Evolutionary conservation across 2,888 invertebrate species (phyloP).

Genomic region (Lochmaea crataegi): DNA sequence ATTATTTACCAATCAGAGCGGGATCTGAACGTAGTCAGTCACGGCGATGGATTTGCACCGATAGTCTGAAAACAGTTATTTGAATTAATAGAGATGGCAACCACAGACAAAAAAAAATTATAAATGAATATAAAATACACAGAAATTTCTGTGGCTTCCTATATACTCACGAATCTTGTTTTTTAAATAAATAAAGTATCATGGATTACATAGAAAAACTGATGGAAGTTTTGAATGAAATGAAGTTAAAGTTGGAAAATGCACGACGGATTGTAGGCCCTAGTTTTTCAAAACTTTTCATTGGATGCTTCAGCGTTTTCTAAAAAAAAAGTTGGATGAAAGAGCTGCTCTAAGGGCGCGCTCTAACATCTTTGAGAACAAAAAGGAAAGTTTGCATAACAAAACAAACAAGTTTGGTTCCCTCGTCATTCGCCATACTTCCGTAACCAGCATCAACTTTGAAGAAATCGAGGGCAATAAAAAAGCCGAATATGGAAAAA

Average conservation of each 20-base stretch:
- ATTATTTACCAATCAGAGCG: slow-evolving; percentile 49
- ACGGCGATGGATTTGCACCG: neutral
- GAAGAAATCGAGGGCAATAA: slow-evolving; percentile 20
- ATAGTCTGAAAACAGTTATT: neutral
- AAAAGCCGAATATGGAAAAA: slow-evolving; percentile 19
- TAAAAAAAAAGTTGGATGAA: slow-evolving; percentile 42
- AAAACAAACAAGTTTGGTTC: slow-evolving; percentile 32
- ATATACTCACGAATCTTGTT: no score
- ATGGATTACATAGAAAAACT: no score
- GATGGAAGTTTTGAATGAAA: neutral
- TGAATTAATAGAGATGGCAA: no score
- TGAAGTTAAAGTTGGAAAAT: neutral
- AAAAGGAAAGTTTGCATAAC: slow-evolving; percentile 32
- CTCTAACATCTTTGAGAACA: slow-evolving; percentile 26
- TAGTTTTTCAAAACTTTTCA: neutral
- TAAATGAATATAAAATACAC: no score
- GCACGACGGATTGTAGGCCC: neutral
- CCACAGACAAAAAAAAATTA: no score
- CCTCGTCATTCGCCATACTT: slow-evolving; percentile 15
- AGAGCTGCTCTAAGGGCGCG: slow-evolving; percentile 30
- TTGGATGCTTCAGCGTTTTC: neutral
- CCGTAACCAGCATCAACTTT: slow-evolving; percentile 17
- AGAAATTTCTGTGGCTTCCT: no score
- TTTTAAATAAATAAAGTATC: no score
- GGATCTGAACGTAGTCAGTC: slow-evolving; percentile 56